Percentiles rank a stretch among this genome's conserved stretches.
Conservation (phyloP, 1,140 invertebrate species). For the Colletes latitarsis region DNA sequence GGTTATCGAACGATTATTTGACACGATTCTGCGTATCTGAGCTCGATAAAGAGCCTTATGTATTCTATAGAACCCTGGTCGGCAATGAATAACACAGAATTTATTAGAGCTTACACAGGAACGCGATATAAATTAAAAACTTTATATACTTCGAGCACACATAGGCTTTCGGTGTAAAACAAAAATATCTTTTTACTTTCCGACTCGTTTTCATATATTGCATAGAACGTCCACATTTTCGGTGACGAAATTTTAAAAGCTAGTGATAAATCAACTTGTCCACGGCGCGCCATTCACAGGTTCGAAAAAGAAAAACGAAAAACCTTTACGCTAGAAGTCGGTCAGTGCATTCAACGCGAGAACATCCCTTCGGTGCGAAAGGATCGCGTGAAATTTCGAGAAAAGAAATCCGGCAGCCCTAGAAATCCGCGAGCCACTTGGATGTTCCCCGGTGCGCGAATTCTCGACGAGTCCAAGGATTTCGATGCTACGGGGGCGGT, state of each 20-base stretch:
- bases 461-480: conserved; percentile 42
- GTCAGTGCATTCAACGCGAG: conserved; percentile 2
- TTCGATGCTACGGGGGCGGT: conserved; percentile 7
- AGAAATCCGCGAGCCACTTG: conserved; percentile 2
- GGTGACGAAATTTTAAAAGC: not conserved
- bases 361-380: not conserved
- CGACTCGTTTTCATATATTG: no score
- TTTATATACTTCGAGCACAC: no score
- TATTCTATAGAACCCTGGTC: not conserved
- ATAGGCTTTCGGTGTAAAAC: no score
- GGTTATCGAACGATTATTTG: conserved; percentile 33
- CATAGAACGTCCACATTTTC: not conserved
- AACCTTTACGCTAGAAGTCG: not conserved
- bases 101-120: no score
- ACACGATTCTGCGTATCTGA: conserved; percentile 20
- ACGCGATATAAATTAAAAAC: no score
- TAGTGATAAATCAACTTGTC: not conserved
- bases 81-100: no score
- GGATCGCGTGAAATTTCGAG: conserved; percentile 14
- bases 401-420: conserved; percentile 32
- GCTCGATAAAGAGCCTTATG: conserved; percentile 8
- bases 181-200: no score
- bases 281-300: not conserved
- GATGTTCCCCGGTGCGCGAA: conserved; percentile 23
- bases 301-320: not conserved